Evolutionary conservation across 2,797 vertebrate genomes (phyloP), one percentile per base, ranked within the genome.

Genomic region (Vireo griseus): DNA sequence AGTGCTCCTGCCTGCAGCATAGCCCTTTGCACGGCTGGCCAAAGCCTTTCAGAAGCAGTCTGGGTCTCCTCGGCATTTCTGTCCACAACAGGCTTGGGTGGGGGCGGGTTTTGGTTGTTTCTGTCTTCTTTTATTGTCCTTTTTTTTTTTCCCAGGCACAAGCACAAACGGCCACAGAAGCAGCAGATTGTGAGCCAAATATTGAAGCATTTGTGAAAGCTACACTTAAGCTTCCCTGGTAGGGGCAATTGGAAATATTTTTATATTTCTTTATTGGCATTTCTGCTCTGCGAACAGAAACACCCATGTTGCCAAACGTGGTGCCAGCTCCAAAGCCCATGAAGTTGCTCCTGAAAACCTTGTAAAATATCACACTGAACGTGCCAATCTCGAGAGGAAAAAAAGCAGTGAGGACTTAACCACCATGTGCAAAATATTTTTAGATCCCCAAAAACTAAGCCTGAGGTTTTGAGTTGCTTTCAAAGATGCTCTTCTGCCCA

Each of bases 401-500:
- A 88, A 80, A 92, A 90, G 91, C 83, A 40, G 83, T 13, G 33
- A 88, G 75, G 91, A 91, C 72, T 92, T 90, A 90, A 95, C 72
- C 93, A 92, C 72, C 29, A 1, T 16, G 83, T 93, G 94, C 96
- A 92, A 97, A 91, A 39, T 40, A 72, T 81, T 85, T 91, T 72
- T 25, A 71, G 33, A 96, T 92, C 86, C 91, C 90, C 74, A 91
- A 94, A 95, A 95, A 48, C 83, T 52, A 96, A 95, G 92, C 91
- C 93, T 92, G 86, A 95, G 90, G 93, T 95, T 94, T 78, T 19
- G 11, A 85, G 86, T 92, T 97, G 93, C 94, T 80, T 88, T 90
- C 92, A 10, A 72, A 79, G 92, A 87, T 77, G 24, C 65, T 76
- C 86, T 78, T 69, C 93, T 78, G 86, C 94, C 94, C 95, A 94